Conservation (phyloP, 2,888 invertebrate genomes). For the Drosophila mayaguana region DNA sequence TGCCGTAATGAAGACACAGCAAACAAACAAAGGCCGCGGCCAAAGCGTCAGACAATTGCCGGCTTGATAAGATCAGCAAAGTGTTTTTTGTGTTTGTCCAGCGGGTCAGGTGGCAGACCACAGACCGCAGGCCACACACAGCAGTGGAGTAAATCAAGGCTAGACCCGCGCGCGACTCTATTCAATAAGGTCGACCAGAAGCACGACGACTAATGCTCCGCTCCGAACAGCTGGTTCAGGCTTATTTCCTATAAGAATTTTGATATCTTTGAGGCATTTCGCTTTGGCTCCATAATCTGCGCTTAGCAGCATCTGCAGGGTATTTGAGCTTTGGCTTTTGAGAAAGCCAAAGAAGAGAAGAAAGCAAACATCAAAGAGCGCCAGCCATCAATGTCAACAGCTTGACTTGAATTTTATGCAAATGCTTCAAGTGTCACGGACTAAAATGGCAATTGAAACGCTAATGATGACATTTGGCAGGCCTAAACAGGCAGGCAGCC, state of each 20-base stretch:
- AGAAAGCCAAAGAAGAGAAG: neutral
- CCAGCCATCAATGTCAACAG: constrained; percentile 63
- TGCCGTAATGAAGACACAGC: constrained; percentile 71
- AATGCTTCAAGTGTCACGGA: constrained; percentile 76
- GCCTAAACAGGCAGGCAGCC: constrained; percentile 62
- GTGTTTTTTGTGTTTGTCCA: constrained; percentile 36
- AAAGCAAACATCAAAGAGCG: constrained; percentile 65
- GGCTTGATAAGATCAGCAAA: constrained; percentile 70
- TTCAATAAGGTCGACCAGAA: constrained; percentile 57
- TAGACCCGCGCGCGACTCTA: constrained; percentile 51
- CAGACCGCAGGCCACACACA: neutral
- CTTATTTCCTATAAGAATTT: neutral
- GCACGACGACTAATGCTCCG: neutral
- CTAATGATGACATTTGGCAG: constrained; percentile 81
- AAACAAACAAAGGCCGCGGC: constrained; percentile 56
- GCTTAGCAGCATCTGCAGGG: constrained; percentile 41
- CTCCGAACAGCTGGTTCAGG: neutral
- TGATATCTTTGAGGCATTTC: neutral
- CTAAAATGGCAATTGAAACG: constrained; percentile 81
- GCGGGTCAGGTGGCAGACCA: constrained; percentile 26
- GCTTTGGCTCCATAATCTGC: neutral
- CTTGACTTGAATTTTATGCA: constrained; percentile 78
- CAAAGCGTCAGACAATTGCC: constrained; percentile 77
- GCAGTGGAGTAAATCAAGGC: constrained; percentile 52
- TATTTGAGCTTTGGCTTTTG: constrained; percentile 27